phyloP scores from a whole-genome alignment of 2,113 vertebrate genomes.

The Pardalotus punctatus region DNA sequence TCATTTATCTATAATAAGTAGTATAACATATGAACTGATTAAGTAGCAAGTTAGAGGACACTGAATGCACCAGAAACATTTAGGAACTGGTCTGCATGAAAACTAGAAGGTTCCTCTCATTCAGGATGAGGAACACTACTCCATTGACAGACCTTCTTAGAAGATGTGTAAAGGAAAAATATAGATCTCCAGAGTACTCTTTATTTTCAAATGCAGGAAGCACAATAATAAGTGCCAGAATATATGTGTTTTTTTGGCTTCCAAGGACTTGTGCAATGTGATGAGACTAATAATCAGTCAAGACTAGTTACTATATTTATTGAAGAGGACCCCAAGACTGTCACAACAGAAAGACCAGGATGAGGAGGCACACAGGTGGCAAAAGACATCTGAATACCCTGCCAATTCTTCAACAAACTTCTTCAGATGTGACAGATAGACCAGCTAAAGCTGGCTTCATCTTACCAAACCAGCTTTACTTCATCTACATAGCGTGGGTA shows the following conservation, averaged over 20 bases:
- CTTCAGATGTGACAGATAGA: not conserved
- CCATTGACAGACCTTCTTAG: not conserved
- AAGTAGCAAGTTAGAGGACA: not conserved
- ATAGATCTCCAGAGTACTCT: not conserved
- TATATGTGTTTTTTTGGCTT: not conserved
- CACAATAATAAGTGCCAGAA: not conserved
- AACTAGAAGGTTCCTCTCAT: not conserved
- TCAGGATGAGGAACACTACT: not conserved
- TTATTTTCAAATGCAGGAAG: not conserved
- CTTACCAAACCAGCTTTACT: not conserved
- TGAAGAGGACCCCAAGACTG: not conserved
- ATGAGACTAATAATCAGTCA: not conserved
- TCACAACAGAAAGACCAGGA: not conserved
- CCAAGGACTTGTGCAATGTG: not conserved
- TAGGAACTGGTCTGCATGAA: not conserved
- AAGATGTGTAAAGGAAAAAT: not conserved
- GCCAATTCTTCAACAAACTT: not conserved
- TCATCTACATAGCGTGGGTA: rapidly evolving
- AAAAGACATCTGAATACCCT: not conserved
- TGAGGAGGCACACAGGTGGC: not conserved
- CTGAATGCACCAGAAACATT: not conserved
- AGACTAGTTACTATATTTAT: not conserved
- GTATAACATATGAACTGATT: not conserved
- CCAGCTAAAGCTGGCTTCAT: not conserved
- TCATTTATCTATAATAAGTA: not conserved